Evolutionary conservation across 2,797 vertebrate genomes (phyloP), one percentile per base, ranked within the genome.

Genomic region (Acanthiza pusilla): DNA sequence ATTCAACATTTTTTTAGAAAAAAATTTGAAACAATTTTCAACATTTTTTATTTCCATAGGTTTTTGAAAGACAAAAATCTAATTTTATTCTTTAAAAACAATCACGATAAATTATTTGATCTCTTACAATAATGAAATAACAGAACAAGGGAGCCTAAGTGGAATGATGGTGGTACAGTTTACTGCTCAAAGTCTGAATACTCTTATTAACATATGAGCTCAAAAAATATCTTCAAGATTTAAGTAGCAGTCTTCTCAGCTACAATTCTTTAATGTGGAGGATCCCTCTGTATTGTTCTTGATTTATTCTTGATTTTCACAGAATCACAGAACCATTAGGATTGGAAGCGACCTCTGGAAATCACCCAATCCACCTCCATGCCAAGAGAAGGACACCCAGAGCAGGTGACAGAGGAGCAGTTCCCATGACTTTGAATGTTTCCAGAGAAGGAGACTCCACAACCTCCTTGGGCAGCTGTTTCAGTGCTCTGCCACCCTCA

Each of bases 91-190:
- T 40, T 17, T 26, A 4, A 0, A 60, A 84, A 16, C 38, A 7
- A 3, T 27, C 0, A 65, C 18, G 2, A 22, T 27, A 48, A 43
- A 23, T 1, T 0, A 11, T 21, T 47, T 63, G 2, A 20, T 54
- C 87, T 60, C 55, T 30, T 62, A 6, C 0, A 25, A 7, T 45
- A 62, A 48, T 30, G 0, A 75, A 42, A 26, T 9, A 58, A 26
- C 1, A 32, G 70, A 77, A 11, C 3, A 68, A 61, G 8, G 14
- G 67, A 54, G 1, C 6, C 4, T 40, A 70, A 40, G 8, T 25
- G 5, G 68, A 79, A 45, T n/a, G 0, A 38, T 42, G 4, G 2
- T 5, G 20, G 7, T 47, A 9, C 1, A 36, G 3, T 65, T 65
- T 36, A 25, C 8, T 63, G 4, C 4, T 51, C 9, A 36, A 32